phyloP scores from a whole-genome alignment of 2,797 vertebrate species.

The Rhabdophis nuchalis region DNA sequence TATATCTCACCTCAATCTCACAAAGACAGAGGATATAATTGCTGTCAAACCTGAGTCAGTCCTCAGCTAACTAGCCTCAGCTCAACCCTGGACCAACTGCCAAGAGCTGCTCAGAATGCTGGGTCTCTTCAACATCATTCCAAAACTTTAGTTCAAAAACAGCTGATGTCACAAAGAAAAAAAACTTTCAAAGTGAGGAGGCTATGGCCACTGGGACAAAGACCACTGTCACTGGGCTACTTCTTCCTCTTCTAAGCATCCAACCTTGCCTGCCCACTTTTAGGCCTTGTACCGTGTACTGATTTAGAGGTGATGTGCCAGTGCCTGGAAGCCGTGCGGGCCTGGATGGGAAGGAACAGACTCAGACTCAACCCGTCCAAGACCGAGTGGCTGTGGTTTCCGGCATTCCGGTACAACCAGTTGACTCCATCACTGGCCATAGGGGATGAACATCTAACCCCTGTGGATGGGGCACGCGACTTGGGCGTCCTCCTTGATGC shows the following conservation, averaged over 20 bases:
- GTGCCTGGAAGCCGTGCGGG: too few relatives aligned
- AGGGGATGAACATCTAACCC: too few relatives aligned
- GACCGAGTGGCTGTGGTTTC: too few relatives aligned
- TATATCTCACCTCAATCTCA: neutral
- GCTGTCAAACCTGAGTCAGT: neutral
- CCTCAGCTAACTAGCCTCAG: neutral
- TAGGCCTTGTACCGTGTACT: neutral
- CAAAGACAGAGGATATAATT: neutral
- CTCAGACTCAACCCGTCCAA: too few relatives aligned
- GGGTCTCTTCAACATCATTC: neutral
- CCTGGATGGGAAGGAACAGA: too few relatives aligned
- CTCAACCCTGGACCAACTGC: neutral
- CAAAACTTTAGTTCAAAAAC: neutral
- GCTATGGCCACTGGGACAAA: neutral
- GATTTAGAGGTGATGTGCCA: too few relatives aligned
- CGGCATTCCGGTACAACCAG: too few relatives aligned
- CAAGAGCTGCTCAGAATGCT: neutral
- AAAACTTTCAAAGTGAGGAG: neutral
- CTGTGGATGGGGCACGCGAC: too few relatives aligned
- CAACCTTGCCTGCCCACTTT: neutral
- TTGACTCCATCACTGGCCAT: too few relatives aligned
- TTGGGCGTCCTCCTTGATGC: too few relatives aligned
- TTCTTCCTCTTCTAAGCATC: neutral
- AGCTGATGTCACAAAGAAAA: neutral
- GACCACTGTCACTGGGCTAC: neutral